These are phyloP conservation scores for Heterodera filipjevi DNA, from an alignment of 2,888 invertebrate genomes.

Conservation along the genomic window DNA sequence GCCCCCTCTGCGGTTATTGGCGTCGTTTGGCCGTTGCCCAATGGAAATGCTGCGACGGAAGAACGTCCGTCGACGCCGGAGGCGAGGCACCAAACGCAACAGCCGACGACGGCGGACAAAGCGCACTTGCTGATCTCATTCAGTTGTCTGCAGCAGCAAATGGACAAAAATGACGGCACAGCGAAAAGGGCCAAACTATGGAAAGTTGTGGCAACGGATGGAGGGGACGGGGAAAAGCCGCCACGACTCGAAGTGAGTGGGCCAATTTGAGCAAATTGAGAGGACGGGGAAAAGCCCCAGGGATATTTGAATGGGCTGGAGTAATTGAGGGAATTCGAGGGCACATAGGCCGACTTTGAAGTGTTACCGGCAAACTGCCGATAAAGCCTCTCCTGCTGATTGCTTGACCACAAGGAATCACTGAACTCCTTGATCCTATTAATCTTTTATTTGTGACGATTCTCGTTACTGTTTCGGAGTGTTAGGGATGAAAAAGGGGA, in stretches of 20 bases:
- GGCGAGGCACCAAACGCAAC: neutral
- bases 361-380: too few species aligned
- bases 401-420: too few species aligned
- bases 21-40: constrained; percentile 45
- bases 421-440: too few species aligned
- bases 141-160: constrained; percentile 14
- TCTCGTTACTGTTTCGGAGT: too few species aligned
- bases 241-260: neutral
- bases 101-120: constrained; percentile 11
- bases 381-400: too few species aligned
- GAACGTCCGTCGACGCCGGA: neutral
- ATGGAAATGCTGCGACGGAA: constrained; percentile 44
- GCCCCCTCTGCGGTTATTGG: constrained; percentile 35
- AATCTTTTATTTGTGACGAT: too few species aligned
- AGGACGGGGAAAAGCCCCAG: too few species aligned
- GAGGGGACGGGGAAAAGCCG: neutral
- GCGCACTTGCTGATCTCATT: constrained; percentile 19
- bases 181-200: neutral
- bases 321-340: too few species aligned
- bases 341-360: too few species aligned
- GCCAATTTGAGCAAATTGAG: too few species aligned
- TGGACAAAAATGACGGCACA: neutral
- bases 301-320: too few species aligned
- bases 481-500: too few species aligned
- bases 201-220: neutral